Conservation (phyloP, 2,888 invertebrate genomes). For the Meganola albula region DNA sequence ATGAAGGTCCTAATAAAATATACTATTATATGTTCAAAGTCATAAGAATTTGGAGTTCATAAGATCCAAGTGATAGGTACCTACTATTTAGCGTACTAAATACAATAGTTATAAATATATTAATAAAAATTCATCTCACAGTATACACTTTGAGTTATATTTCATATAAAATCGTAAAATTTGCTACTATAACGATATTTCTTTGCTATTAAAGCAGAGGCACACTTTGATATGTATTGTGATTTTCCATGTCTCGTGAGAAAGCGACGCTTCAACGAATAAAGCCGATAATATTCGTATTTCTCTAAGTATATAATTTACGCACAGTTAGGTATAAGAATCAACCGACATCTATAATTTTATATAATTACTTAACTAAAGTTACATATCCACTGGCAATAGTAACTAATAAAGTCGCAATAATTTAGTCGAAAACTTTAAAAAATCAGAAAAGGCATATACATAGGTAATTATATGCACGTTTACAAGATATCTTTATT, state of each 20-base stretch:
- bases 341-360: slow-evolving; percentile 25
- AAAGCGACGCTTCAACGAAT: slow-evolving; percentile 65
- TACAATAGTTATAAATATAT: slow-evolving; percentile 63
- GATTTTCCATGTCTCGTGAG: slow-evolving; percentile 46
- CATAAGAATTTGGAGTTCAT: slow-evolving; percentile 76
- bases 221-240: slow-evolving; percentile 76
- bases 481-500: no score
- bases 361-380: slow-evolving; percentile 27
- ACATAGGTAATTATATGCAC: no score
- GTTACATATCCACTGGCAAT: no score
- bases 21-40: slow-evolving; percentile 66
- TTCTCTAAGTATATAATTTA: slow-evolving; percentile 35
- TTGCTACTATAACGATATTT: slow-evolving; percentile 70
- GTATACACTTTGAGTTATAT: slow-evolving; percentile 53
- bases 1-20: slow-evolving; percentile 68
- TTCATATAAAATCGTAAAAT: slow-evolving; percentile 67
- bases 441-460: no score
- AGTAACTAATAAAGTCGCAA: no score
- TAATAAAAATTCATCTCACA: slow-evolving; percentile 66
- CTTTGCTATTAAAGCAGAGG: slow-evolving; percentile 73
- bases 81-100: slow-evolving; percentile 67
- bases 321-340: slow-evolving; percentile 35
- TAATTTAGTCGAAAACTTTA: no score
- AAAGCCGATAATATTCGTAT: slow-evolving; percentile 51
- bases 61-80: slow-evolving; percentile 71